Percentiles rank a stretch among this genome's conserved stretches.
phyloP scores from a whole-genome alignment of 2,113 vertebrate species.

The Manacus vitellinus region DNA sequence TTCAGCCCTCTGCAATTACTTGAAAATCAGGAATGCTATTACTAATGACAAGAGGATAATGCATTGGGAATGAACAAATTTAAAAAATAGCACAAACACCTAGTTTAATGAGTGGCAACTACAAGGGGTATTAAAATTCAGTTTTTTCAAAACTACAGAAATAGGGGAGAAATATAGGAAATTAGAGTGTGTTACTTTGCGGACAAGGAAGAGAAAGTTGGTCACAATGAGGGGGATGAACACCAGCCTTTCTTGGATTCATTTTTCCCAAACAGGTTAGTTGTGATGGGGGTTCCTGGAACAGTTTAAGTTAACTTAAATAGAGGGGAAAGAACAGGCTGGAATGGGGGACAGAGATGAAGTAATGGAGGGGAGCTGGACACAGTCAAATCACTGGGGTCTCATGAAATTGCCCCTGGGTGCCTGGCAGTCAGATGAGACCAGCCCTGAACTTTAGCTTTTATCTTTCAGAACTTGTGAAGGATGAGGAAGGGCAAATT shows the following conservation, averaged over 20 bases:
- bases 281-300: not conserved
- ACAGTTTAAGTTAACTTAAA: not conserved
- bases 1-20: not conserved
- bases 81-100: not conserved
- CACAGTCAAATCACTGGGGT: not conserved
- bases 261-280: not conserved
- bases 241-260: not conserved
- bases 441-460: not conserved
- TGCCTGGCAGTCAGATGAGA: not conserved
- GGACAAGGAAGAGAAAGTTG: not conserved
- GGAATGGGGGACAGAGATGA: not conserved
- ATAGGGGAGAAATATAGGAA: not conserved
- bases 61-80: not conserved
- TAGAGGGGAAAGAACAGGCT: not conserved
- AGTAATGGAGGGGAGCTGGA: not conserved
- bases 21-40: not conserved
- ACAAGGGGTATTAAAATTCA: not conserved
- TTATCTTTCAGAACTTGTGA: not conserved
- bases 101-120: not conserved
- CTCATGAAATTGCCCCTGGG: not conserved
- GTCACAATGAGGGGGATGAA: not conserved
- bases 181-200: not conserved
- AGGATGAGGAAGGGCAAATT: not conserved
- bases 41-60: not conserved
- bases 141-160: not conserved